Conservation (phyloP, 2,113 vertebrate species). For the Zapornia atra region DNA sequence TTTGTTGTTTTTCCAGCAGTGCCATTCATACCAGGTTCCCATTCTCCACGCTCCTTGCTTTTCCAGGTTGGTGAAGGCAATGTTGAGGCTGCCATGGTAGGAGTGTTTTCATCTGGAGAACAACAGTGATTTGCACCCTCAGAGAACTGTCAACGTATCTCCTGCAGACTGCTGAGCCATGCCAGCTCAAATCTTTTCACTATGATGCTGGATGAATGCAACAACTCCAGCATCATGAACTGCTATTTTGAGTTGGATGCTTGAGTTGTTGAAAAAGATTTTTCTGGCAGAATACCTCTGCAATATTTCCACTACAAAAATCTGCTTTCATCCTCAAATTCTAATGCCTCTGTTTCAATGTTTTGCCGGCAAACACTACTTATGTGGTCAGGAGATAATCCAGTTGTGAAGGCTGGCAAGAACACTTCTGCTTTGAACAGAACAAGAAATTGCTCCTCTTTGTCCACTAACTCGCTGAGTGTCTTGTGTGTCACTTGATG, state of each 20-base stretch:
- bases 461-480: background rate
- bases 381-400: background rate
- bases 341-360: background rate
- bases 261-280: conserved; percentile 35
- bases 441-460: background rate
- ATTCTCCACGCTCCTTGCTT: background rate
- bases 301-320: conserved; percentile 57
- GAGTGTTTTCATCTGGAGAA: conserved; percentile 61
- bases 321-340: conserved; percentile 38
- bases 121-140: conserved; percentile 56
- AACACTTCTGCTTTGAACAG: background rate
- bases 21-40: background rate
- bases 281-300: conserved; percentile 57
- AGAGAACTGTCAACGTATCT: conserved; percentile 49
- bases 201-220: conserved; percentile 36
- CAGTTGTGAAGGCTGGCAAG: background rate
- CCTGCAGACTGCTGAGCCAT: conserved; percentile 35
- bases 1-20: background rate
- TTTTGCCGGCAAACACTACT: background rate
- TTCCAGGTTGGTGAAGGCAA: conserved; percentile 17
- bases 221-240: conserved; percentile 21
- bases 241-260: conserved; percentile 44
- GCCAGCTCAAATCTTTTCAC: conserved; percentile 46
- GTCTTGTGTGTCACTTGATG: background rate
- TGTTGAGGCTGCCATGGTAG: conserved; percentile 53